Conservation (phyloP, 2,888 invertebrate species). For the Parapristionchus giblindavisi region DNA sequence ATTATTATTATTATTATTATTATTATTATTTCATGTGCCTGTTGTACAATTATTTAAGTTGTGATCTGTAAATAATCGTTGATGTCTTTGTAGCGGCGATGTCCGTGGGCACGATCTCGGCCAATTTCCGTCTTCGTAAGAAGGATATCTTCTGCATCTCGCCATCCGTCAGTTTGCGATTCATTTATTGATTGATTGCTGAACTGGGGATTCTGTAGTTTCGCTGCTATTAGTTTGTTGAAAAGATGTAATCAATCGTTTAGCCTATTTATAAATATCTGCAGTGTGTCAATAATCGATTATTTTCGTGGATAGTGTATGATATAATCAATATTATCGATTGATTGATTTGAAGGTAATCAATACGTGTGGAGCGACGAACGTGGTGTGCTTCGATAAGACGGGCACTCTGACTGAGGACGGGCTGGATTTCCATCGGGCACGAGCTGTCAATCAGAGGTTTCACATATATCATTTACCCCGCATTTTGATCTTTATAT, state of each 20-base stretch:
- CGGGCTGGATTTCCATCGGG: slow-evolving; percentile 67
- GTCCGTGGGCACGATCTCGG: slow-evolving; percentile 73
- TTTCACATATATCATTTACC: neutral
- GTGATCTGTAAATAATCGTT: neutral
- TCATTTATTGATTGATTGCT: too few relatives aligned
- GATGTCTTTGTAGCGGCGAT: slow-evolving; percentile 73
- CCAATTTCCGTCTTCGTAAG: slow-evolving; percentile 72
- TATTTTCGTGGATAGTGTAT: neutral
- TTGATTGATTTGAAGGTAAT: slow-evolving; percentile 62
- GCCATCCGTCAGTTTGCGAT: slow-evolving; percentile 70
- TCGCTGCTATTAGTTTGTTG: too few relatives aligned
- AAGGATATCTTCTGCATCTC: slow-evolving; percentile 73
- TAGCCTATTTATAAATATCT: too few relatives aligned
- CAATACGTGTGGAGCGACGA: slow-evolving; percentile 73
- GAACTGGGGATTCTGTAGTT: too few relatives aligned
- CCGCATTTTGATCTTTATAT: neutral
- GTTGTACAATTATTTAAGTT: too few relatives aligned
- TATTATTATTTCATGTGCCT: too few relatives aligned
- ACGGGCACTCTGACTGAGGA: slow-evolving; percentile 71
- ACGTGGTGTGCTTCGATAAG: slow-evolving; percentile 74
- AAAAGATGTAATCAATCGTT: too few relatives aligned
- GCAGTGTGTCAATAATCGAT: too few relatives aligned
- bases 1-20: too few relatives aligned
- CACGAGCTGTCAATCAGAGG: slow-evolving; percentile 42
- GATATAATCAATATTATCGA: neutral